Base-by-base conservation (phyloP, 2,113 vertebrate genomes). In the Ageneiosus marmoratus region DNA sequence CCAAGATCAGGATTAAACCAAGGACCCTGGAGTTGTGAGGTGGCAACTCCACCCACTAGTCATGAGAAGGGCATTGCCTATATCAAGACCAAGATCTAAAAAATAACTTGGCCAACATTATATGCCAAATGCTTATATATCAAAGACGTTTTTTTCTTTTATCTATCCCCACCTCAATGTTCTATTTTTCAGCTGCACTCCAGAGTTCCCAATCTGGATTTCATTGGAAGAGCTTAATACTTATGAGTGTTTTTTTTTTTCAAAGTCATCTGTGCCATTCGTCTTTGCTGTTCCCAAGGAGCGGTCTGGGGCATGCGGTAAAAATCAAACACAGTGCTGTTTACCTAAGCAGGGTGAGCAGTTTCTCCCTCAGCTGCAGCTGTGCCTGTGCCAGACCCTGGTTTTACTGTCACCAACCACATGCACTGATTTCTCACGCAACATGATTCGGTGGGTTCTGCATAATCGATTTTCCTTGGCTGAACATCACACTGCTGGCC, bases 181-280 rank as follows among this genome's bases (percentile, higher is more conserved):
- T 65, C 51, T 76, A 10, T 27, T 67, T 83, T 79, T 85, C 77
- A 69, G 62, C 69, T 56, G 72, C 70, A 58, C 73, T 90, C 83
- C 82, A 48, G 51, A 67, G 77, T 77, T 77, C 79, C 77, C 85
- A 72, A 85, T 90, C 89, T 91, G 89, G 86, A 87, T 92, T 92
- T 92, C 90, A 91, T 94, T 89, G 89, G 88, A 76, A 87, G 88
- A 92, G 91, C 91, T 92, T 88, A 82, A 91, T 88, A 91, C 88
- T 89, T 90, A 90, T 90, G 88, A 91, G 92, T 92, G 90, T 91
- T 92, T 50, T 92, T 90, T 90, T 93, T 93, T 94, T 86, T 90
- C 89, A 92, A 90, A 91, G 92, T 92, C 93, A 94, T 93, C 92
- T 94, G 93, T 86, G 90, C 91, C 90, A 92, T 89, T 93, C 89